phyloP scores from a whole-genome alignment of 2,888 invertebrate species.

The Lamproptera curius region DNA sequence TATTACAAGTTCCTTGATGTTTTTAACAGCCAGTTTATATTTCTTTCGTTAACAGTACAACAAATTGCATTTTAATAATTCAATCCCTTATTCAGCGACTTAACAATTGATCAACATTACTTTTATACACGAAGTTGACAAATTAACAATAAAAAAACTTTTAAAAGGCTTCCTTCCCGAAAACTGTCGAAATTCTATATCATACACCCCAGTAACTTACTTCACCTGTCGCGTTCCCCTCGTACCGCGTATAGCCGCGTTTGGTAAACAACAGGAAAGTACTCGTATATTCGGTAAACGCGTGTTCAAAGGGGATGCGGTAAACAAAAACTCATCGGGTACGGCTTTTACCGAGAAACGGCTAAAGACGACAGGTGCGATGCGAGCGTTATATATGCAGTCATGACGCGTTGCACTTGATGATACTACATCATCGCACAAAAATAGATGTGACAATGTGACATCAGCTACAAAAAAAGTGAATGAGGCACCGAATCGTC shows the following conservation, averaged over 20 bases:
- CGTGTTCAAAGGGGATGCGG: slow-evolving; percentile 14
- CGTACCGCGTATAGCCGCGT: slow-evolving; percentile 10
- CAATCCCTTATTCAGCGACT: too few species aligned
- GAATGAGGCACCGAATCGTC: too few species aligned
- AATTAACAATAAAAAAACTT: too few species aligned
- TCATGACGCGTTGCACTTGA: neutral
- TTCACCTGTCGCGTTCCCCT: slow-evolving; percentile 5
- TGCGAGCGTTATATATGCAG: neutral
- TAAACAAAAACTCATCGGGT: slow-evolving; percentile 9
- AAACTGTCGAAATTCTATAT: slow-evolving; percentile 11
- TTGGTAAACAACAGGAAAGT: slow-evolving; percentile 60
- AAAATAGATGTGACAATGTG: neutral
- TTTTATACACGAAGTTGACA: too few species aligned
- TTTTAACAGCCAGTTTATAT: too few species aligned
- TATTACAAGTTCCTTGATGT: too few species aligned
- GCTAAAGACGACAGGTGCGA: neutral
- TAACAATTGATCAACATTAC: too few species aligned
- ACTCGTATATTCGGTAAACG: slow-evolving; percentile 58
- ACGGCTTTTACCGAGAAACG: slow-evolving; percentile 8
- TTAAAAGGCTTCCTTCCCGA: slow-evolving; percentile 12
- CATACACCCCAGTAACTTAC: slow-evolving; percentile 5
- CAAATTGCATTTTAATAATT: too few species aligned
- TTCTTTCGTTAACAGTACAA: too few species aligned
- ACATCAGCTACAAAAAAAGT: too few species aligned
- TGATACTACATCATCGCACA: neutral